These are phyloP conservation scores for Planiliza haematocheilus DNA, from an alignment of 2,113 vertebrate genomes.

Conservation along the genomic window DNA sequence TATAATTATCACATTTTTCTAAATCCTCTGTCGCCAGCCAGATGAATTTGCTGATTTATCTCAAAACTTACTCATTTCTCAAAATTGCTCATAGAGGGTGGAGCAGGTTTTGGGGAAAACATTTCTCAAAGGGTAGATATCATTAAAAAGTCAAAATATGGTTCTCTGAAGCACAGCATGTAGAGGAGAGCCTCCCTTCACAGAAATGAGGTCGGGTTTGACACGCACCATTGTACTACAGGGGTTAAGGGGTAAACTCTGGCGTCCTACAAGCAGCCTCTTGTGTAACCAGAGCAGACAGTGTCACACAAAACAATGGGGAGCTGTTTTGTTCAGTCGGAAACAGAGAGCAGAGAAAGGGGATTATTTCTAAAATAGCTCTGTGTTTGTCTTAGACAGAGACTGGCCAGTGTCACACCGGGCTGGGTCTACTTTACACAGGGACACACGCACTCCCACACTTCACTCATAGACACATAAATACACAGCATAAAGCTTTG, in stretches of 20 bases:
- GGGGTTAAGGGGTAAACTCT: slow-evolving; percentile 67
- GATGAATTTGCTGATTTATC: slow-evolving; percentile 24
- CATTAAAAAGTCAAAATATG: not conserved
- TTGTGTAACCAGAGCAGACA: slow-evolving; percentile 61
- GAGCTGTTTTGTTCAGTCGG: slow-evolving; percentile 50
- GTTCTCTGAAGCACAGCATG: not conserved
- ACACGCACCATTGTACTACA: slow-evolving; percentile 25
- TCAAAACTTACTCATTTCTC: slow-evolving; percentile 18
- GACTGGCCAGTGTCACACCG: slow-evolving; percentile 71
- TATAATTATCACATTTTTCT: slow-evolving; percentile 41
- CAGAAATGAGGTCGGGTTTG: slow-evolving; percentile 36
- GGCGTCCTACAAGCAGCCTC: slow-evolving; percentile 38
- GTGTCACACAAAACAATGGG: slow-evolving; percentile 60
- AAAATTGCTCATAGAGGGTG: not conserved
- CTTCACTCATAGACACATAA: slow-evolving; percentile 20
- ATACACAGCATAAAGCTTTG: slow-evolving; percentile 20
- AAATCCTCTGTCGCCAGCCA: slow-evolving; percentile 6
- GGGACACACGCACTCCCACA: slow-evolving; percentile 16
- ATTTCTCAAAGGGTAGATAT: not conserved
- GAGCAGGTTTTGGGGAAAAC: slow-evolving; percentile 5
- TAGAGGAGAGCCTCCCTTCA: slow-evolving; percentile 9
- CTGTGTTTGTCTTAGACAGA: slow-evolving; percentile 74
- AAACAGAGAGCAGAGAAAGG: slow-evolving; percentile 59
- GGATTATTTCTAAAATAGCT: slow-evolving; percentile 74
- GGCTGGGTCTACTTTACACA: slow-evolving; percentile 45